Conservation (phyloP, 2,797 vertebrate species). For the Malurus leucopterus region DNA sequence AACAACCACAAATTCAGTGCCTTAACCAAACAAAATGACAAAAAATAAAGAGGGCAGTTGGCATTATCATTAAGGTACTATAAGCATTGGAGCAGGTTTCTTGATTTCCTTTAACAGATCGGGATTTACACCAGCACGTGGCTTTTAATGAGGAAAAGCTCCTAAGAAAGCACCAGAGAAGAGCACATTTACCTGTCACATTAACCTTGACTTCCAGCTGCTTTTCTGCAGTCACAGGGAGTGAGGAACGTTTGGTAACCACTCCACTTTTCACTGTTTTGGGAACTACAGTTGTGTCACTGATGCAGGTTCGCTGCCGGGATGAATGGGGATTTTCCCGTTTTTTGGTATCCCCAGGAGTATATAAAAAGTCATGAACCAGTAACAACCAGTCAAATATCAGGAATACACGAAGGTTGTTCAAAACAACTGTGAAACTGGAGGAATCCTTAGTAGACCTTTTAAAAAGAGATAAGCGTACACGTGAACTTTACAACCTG, state of each 20-base stretch:
- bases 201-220: conserved; percentile 93
- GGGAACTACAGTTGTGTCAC: conserved; percentile 74
- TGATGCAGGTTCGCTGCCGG: conserved; percentile 64
- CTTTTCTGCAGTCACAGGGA: conserved; percentile 81
- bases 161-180: background rate
- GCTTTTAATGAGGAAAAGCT: background rate
- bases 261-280: conserved; percentile 93
- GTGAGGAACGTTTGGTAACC: conserved; percentile 91
- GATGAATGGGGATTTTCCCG: background rate
- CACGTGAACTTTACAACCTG: background rate
- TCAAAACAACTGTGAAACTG: conserved; percentile 93
- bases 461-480: background rate
- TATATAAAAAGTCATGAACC: conserved; percentile 85
- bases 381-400: conserved; percentile 95
- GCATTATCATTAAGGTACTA: background rate
- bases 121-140: background rate
- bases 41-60: background rate
- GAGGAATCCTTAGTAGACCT: conserved; percentile 92
- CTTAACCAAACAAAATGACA: conserved; percentile 60
- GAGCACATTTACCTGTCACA: conserved; percentile 82
- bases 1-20: conserved; percentile 96
- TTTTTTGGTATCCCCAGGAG: conserved; percentile 75
- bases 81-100: background rate
- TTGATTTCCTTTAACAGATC: background rate
- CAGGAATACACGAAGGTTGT: conserved; percentile 92